Evolutionary conservation across 1,140 invertebrate species (phyloP).

Genomic region (Drosophila leontia): DNA sequence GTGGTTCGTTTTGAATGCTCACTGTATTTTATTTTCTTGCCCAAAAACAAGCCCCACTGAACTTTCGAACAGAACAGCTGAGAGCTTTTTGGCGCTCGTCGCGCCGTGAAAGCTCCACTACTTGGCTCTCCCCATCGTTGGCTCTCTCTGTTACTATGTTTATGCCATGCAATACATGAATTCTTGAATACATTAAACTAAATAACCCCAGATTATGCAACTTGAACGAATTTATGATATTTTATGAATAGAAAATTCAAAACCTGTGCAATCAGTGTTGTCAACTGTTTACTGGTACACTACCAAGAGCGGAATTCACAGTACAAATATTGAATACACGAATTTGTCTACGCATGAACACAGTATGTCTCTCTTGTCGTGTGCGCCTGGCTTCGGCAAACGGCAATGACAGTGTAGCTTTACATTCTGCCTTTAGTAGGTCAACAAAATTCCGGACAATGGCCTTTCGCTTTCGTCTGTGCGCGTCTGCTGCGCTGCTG

Average conservation of each 20-base stretch:
- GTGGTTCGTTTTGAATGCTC: neutral
- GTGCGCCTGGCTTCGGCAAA: conserved; percentile 15
- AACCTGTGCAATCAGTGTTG: neutral
- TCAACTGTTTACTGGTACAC: neutral
- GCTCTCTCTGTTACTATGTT: neutral
- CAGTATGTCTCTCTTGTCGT: neutral
- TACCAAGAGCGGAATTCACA: neutral
- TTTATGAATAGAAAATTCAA: neutral
- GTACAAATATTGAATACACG: neutral
- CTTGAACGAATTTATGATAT: neutral
- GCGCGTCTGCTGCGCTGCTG: conserved; percentile 44
- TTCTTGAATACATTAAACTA: neutral
- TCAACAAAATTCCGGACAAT: conserved; percentile 85
- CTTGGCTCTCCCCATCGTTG: neutral
- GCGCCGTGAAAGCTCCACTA: conserved; percentile 4
- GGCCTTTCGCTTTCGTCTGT: conserved; percentile 85
- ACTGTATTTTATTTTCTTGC: conserved; percentile 6
- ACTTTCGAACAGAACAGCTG: conserved; percentile 22
- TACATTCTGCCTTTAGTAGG: conserved; percentile 84
- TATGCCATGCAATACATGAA: neutral
- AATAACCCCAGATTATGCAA: neutral
- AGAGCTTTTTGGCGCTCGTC: conserved; percentile 14
- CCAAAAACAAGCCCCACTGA: neutral
- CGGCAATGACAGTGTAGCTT: conserved; percentile 78
- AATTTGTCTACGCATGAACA: neutral